These are phyloP conservation scores for Temnopleurus reevesii DNA, from an alignment of 53 echinoderm and acorn worm genomes.

Conservation along the genomic window DNA sequence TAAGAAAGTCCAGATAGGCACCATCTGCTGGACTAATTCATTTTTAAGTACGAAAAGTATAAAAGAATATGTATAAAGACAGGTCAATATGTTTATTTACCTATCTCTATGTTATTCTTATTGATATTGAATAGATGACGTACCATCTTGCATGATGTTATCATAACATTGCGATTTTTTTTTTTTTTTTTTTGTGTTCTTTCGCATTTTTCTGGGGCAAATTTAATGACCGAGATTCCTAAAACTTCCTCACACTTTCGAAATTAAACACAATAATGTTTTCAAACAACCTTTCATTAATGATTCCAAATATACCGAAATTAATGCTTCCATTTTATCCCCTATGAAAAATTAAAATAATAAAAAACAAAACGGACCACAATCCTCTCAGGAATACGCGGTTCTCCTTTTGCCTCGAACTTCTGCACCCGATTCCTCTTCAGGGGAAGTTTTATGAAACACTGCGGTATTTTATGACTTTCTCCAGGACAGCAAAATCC, in stretches of 20 bases:
- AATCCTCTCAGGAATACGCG: background rate
- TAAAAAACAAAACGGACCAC: background rate
- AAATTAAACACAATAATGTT: background rate
- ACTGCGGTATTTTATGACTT: background rate
- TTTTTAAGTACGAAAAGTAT: too few species aligned
- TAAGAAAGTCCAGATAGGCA: too few species aligned
- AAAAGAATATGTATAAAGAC: too few species aligned
- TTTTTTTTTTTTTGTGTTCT: background rate
- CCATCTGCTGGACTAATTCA: too few species aligned
- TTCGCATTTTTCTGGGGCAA: background rate
- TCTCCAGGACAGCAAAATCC: background rate
- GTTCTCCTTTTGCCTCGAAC: background rate
- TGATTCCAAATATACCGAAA: too few species aligned
- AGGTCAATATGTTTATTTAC: too few species aligned
- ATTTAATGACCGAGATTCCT: background rate
- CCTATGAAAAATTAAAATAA: background rate
- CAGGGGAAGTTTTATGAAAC: constrained; percentile 50
- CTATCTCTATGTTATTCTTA: too few species aligned
- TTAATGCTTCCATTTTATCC: too few species aligned
- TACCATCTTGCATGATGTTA: too few species aligned
- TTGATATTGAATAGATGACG: too few species aligned
- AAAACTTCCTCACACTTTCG: background rate
- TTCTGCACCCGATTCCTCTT: background rate
- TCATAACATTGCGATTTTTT: too few species aligned
- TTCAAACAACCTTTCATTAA: too few species aligned